Conservation (phyloP, 2,888 invertebrate genomes). For the Trachelus stipa region DNA sequence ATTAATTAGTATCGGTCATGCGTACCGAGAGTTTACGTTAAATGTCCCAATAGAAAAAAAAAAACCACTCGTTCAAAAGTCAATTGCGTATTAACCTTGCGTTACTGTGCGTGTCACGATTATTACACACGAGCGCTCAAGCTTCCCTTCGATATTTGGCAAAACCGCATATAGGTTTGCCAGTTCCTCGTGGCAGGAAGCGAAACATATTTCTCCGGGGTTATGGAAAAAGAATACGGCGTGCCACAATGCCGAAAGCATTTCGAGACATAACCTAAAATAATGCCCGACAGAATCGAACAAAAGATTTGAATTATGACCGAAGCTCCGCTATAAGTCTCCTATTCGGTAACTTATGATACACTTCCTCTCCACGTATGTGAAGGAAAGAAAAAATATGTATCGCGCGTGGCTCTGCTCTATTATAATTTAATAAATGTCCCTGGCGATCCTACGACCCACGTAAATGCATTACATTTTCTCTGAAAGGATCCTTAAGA, state of each 20-base stretch:
- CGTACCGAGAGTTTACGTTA: too few relatives aligned
- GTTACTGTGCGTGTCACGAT: too few relatives aligned
- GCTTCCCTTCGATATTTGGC: background rate
- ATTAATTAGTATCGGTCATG: too few relatives aligned
- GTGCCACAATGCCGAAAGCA: constrained; percentile 58
- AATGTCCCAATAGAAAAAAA: too few relatives aligned
- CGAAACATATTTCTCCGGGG: constrained; percentile 58
- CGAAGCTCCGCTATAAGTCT: constrained; percentile 50
- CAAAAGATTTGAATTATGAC: constrained; percentile 66
- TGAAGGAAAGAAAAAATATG: constrained; percentile 20
- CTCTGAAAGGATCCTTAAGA: too few relatives aligned
- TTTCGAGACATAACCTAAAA: constrained; percentile 63
- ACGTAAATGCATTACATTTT: too few relatives aligned
- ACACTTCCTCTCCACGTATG: constrained; percentile 52
- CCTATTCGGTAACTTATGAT: constrained; percentile 62
- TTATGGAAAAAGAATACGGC: constrained; percentile 41
- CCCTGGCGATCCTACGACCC: constrained; percentile 5
- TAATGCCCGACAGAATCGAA: constrained; percentile 66
- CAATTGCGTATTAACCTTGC: too few relatives aligned
- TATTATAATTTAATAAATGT: constrained; percentile 48
- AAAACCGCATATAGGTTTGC: background rate
- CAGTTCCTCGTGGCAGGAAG: constrained; percentile 43
- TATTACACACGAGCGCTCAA: too few relatives aligned
- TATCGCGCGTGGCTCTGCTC: constrained; percentile 13
- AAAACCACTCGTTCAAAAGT: too few relatives aligned